A percentile compares a stretch with the other conserved stretches of the same genome.
phyloP scores from a whole-genome alignment of 2,797 vertebrate genomes.

The Lacerta agilis region DNA sequence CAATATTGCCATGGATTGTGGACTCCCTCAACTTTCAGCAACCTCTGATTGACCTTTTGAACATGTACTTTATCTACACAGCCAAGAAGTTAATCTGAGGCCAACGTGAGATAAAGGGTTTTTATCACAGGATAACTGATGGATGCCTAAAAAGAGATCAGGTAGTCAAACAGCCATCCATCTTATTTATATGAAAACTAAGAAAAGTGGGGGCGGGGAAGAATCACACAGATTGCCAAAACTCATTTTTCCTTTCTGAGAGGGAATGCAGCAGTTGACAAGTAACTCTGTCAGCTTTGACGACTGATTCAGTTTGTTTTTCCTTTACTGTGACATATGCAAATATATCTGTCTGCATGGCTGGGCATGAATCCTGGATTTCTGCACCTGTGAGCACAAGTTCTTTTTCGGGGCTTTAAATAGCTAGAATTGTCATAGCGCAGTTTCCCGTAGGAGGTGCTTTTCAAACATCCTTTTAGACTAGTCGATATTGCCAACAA shows the following conservation, averaged over 20 bases:
- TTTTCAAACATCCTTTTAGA: background rate
- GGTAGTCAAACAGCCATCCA: background rate
- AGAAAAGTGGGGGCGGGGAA: background rate
- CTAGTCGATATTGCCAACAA: background rate
- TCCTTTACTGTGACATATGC: conserved; percentile 8
- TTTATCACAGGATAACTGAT: background rate
- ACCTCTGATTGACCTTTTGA: background rate
- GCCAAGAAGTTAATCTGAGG: background rate
- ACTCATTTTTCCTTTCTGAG: background rate
- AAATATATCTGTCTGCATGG: conserved; percentile 12
- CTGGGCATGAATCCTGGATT: conserved; percentile 14
- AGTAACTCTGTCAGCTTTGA: background rate
- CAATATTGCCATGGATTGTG: background rate
- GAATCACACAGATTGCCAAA: background rate
- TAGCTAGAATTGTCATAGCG: conserved; percentile 1
- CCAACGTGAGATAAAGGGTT: background rate
- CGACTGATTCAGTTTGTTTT: background rate
- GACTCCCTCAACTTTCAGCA: background rate
- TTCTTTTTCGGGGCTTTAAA: conserved; percentile 13
- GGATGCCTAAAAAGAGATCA: background rate
- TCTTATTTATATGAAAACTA: background rate
- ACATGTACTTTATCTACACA: background rate
- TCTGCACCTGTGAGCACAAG: background rate
- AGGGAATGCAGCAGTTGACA: background rate
- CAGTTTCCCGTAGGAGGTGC: background rate